A percentile compares a stretch with the other conserved stretches of the same genome.
phyloP scores from a whole-genome alignment of 2,888 invertebrate genomes.

The Neoascia interrupta region DNA sequence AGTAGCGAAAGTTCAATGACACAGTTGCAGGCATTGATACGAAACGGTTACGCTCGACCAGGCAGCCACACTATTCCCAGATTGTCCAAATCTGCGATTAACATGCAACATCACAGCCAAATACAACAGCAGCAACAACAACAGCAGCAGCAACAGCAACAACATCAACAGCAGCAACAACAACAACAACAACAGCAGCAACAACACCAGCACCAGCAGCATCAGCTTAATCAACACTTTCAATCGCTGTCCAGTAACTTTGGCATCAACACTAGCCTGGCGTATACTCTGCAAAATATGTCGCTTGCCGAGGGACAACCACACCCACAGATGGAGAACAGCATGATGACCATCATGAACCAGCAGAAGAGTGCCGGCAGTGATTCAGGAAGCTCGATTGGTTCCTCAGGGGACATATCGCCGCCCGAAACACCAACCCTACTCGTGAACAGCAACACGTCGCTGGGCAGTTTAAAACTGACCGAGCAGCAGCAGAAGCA shows the following conservation, averaged over 20 bases:
- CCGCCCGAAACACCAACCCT: conserved; percentile 79
- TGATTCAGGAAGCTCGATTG: conserved; percentile 79
- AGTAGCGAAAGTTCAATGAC: conserved; percentile 75
- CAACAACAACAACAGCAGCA: conserved; percentile 67
- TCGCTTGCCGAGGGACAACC: conserved; percentile 72
- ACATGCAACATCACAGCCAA: conserved; percentile 76
- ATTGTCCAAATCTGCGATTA: conserved; percentile 75
- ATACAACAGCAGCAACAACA: conserved; percentile 71
- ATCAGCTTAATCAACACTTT: conserved; percentile 74
- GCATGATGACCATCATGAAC: conserved; percentile 72
- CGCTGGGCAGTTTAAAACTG: conserved; percentile 36
- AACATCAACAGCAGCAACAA: conserved; percentile 69
- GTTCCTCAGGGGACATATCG: conserved; percentile 78
- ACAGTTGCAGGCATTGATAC: conserved; percentile 76
- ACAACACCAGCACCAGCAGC: conserved; percentile 70
- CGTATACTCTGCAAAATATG: conserved; percentile 77
- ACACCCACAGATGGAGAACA: conserved; percentile 70
- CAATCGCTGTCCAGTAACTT: conserved; percentile 73
- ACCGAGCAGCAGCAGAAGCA: conserved; percentile 68
- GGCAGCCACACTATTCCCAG: conserved; percentile 75
- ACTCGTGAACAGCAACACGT: conserved; percentile 70
- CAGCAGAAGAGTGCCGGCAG: conserved; percentile 77
- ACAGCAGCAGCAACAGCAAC: conserved; percentile 59
- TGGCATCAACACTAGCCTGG: conserved; percentile 72
- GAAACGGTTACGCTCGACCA: conserved; percentile 78